phyloP scores from a whole-genome alignment of 1,140 invertebrate genomes.

The Dryas iulia region DNA sequence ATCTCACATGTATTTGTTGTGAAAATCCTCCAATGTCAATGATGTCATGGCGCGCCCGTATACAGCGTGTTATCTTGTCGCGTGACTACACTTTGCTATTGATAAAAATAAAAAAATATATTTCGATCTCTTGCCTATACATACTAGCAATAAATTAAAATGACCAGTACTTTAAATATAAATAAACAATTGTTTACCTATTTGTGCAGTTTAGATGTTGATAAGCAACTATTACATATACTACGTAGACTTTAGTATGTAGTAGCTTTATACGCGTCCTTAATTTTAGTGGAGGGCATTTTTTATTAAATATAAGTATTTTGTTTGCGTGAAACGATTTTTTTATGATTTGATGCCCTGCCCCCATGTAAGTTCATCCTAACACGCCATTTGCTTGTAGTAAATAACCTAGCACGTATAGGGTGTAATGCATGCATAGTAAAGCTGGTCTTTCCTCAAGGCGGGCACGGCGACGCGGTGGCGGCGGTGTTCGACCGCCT shows the following conservation, averaged over 20 bases:
- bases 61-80: not conserved
- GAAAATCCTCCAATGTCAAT: not conserved
- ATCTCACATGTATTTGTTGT: not conserved
- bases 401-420: slow-evolving; percentile 13
- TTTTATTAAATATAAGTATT: not conserved
- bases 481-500: slow-evolving; percentile 34
- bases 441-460: slow-evolving; percentile 40
- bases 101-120: not conserved
- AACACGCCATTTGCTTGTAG: slow-evolving; percentile 12
- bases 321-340: not conserved
- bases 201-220: too few species aligned
- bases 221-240: too few species aligned
- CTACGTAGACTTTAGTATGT: too few species aligned
- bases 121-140: not conserved
- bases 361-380: not conserved
- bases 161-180: too few species aligned
- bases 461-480: slow-evolving; percentile 36
- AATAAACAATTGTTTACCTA: too few species aligned
- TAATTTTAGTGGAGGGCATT: too few species aligned
- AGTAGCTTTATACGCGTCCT: too few species aligned
- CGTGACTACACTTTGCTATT: not conserved
- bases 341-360: not conserved
- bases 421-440: slow-evolving; percentile 29
- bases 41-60: not conserved
- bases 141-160: not conserved